Conservation (phyloP, 2,888 invertebrate genomes). For the Pristionchus entomophagus region DNA sequence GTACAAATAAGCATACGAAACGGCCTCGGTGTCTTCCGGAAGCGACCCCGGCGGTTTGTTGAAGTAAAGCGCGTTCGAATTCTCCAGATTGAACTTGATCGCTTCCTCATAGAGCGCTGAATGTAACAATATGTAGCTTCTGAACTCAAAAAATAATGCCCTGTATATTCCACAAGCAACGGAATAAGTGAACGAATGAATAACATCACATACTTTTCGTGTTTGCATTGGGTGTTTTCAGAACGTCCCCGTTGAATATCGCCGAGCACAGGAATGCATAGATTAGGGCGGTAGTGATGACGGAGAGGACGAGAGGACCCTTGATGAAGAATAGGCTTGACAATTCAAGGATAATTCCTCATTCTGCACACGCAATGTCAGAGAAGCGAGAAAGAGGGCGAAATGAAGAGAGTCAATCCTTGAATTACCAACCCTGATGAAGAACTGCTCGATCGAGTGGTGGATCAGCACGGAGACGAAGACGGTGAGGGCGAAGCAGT, state of each 20-base stretch:
- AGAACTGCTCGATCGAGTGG: slow-evolving; percentile 31
- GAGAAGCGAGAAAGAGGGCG: no score
- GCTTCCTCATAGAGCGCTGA: slow-evolving; percentile 16
- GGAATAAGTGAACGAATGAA: no score
- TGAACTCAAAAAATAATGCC: no score
- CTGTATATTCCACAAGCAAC: no score
- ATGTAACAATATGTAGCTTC: background rate
- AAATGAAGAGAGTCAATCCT: no score
- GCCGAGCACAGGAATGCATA: slow-evolving; percentile 36
- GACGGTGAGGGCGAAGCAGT: slow-evolving; percentile 11
- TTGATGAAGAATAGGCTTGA: slow-evolving; percentile 33
- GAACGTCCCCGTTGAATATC: background rate
- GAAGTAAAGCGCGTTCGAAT: slow-evolving; percentile 25
- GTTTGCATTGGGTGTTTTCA: background rate
- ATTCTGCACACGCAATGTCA: no score
- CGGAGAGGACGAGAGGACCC: background rate
- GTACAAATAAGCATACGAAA: background rate
- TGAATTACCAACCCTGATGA: no score
- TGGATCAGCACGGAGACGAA: slow-evolving; percentile 20
- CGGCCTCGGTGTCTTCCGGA: slow-evolving; percentile 11
- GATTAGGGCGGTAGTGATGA: background rate
- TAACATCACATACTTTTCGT: background rate
- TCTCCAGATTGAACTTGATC: slow-evolving; percentile 23
- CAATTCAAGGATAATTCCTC: no score
- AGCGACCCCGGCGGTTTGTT: background rate